These are phyloP conservation scores for Mesitornis unicolor DNA, from an alignment of 2,113 vertebrate species.

Conservation along the genomic window DNA sequence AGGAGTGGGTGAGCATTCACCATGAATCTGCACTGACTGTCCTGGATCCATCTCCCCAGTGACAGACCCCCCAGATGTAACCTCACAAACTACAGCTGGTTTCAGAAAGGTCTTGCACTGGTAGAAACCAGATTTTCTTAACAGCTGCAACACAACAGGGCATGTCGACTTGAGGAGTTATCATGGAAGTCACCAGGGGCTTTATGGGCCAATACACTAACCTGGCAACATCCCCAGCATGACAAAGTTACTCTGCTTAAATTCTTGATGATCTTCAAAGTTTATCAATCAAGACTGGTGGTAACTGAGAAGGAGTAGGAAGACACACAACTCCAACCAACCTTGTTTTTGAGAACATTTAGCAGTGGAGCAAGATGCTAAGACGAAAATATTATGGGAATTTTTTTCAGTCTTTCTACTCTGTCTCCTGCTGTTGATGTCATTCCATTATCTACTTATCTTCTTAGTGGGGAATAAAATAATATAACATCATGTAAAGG, in stretches of 20 bases:
- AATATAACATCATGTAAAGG: not conserved
- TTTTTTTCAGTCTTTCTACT: not conserved
- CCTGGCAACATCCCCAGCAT: not conserved
- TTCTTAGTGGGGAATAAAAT: not conserved
- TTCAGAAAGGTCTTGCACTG: not conserved
- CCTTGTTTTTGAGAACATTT: not conserved
- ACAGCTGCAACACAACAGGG: not conserved
- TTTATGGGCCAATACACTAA: not conserved
- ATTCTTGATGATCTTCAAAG: not conserved
- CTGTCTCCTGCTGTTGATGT: not conserved
- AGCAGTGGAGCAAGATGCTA: not conserved
- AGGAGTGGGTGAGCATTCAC: not conserved
- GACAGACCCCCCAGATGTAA: not conserved
- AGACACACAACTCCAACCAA: not conserved
- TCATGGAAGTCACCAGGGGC: not conserved
- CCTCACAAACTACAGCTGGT: not conserved
- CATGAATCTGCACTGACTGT: not conserved
- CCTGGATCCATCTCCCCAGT: fast-evolving
- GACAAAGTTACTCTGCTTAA: not conserved
- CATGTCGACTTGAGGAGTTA: not conserved
- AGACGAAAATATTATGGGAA: not conserved
- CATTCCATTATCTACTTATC: not conserved
- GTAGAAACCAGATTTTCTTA: not conserved
- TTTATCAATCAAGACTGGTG: not conserved
- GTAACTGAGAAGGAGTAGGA: not conserved